Evolutionary conservation across 2,113 vertebrate species (phyloP), one percentile per base, ranked within the genome.

Genomic region (Corythornis madagascariensis): DNA sequence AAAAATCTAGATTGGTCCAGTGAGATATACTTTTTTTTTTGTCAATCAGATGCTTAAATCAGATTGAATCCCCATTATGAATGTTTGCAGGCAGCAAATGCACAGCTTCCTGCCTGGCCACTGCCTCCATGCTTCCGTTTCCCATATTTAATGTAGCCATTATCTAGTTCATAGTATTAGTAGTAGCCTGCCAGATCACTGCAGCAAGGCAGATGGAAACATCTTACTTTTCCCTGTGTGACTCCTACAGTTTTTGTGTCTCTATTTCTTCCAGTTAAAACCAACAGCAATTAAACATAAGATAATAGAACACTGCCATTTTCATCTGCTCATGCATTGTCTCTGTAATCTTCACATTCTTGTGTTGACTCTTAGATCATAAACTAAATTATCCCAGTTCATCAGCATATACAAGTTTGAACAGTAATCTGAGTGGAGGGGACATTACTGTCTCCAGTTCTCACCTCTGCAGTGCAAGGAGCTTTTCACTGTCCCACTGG

Each of bases 231-330:
- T 61, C 64, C 38, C 56, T 80, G 3, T 40, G 10, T 80, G 22
- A 33, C 33, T 71, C 21, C 61, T 14, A 26, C 0, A 1, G 55
- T 70, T 91, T 86, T 45, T 91, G 35, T 56, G 20, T 73, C 19
- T 82, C 13, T 88, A 66, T 29, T 87, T 94, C 73, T 93, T 9
- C 47, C 40, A 67, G 22, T 83, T 86, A 89, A 90, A 91, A 52
- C 9, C 38, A 90, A 19, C 65, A 86, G 69, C 43, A 81, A 22
- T 53, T 52, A 56, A 91, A 81, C 33, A 47, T 82, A 84, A 78
- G 45, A 4, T 26, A 74, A 75, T 15, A 75, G 24, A 53, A 85
- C 24, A 61, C 13, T 31, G 42, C 14, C 40, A 33, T 88, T 93
- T 94, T 45, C 12, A 77, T 90, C 93, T 88, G 26, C 21, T 74